Evolutionary conservation across 2,797 vertebrate genomes (phyloP).

Genomic region (Mus caroli): DNA sequence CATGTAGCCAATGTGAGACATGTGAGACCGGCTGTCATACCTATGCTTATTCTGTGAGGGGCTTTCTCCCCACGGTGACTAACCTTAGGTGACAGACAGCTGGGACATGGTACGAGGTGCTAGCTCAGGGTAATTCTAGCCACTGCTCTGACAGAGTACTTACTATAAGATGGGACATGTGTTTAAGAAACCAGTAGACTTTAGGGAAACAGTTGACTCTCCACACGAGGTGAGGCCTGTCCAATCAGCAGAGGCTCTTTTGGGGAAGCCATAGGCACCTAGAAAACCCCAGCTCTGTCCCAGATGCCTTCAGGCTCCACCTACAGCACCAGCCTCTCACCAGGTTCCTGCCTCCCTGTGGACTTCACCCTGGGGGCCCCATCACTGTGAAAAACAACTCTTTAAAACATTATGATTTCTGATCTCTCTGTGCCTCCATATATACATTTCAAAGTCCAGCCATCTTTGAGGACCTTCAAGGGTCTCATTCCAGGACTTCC

Average conservation of each 20-base stretch:
- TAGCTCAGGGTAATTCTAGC: neutral
- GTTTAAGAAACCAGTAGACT: neutral
- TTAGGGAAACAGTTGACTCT: no score
- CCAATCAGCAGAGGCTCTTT: neutral
- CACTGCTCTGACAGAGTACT: neutral
- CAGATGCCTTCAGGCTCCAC: neutral
- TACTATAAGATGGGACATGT: neutral
- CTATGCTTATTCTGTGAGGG: neutral
- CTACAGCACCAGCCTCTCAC: neutral
- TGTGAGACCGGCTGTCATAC: neutral
- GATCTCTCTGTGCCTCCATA: neutral
- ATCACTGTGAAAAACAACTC: neutral
- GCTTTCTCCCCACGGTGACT: neutral
- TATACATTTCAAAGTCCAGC: neutral
- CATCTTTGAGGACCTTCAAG: neutral
- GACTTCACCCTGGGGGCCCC: neutral
- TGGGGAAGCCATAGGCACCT: neutral
- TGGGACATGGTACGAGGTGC: neutral
- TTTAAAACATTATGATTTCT: neutral
- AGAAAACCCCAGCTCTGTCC: neutral
- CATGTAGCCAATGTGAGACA: neutral
- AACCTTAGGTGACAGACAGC: neutral
- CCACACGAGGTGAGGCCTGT: neutral
- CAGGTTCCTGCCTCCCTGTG: neutral
- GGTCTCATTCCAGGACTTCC: neutral